A percentile compares a stretch with the other conserved stretches of the same genome.
Conservation (phyloP, 1,140 invertebrate genomes). For the Hermetia illucens region DNA sequence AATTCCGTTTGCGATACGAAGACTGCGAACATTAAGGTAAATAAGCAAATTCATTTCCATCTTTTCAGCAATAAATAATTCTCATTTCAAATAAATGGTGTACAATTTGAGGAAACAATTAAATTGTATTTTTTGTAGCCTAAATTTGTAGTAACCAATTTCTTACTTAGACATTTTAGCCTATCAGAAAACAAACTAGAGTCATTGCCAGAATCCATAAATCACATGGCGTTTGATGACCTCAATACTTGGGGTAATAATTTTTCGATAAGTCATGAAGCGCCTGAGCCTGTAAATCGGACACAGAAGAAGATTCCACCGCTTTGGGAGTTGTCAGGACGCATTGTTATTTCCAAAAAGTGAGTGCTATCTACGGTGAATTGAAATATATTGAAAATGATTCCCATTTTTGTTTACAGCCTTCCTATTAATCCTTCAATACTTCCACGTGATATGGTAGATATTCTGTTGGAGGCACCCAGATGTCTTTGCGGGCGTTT, state of each 20-base stretch:
- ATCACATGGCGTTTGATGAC: slow-evolving; percentile 16
- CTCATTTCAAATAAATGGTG: too few relatives aligned
- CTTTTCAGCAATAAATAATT: too few relatives aligned
- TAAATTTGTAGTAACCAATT: neutral
- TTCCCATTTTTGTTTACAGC: slow-evolving; percentile 7
- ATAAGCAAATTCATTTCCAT: too few relatives aligned
- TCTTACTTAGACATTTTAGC: slow-evolving; percentile 9
- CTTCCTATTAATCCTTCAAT: slow-evolving; percentile 12
- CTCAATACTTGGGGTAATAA: slow-evolving; percentile 26
- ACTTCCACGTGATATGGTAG: slow-evolving; percentile 19
- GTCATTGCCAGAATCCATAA: slow-evolving; percentile 30
- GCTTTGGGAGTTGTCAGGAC: slow-evolving; percentile 18
- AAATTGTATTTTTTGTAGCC: neutral
- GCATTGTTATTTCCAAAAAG: slow-evolving; percentile 8
- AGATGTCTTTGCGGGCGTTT: slow-evolving; percentile 22
- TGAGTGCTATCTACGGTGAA: neutral
- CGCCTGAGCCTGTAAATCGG: too few relatives aligned
- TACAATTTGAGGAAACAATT: slow-evolving; percentile 13
- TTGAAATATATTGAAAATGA: neutral
- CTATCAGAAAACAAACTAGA: slow-evolving; percentile 37
- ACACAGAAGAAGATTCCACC: slow-evolving; percentile 3
- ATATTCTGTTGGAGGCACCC: slow-evolving; percentile 20
- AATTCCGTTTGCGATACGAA: slow-evolving; percentile 44
- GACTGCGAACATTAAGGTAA: slow-evolving; percentile 37
- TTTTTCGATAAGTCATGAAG: slow-evolving; percentile 7